phyloP scores from a whole-genome alignment of 2,888 invertebrate species.

The Drosophila lutescens region DNA sequence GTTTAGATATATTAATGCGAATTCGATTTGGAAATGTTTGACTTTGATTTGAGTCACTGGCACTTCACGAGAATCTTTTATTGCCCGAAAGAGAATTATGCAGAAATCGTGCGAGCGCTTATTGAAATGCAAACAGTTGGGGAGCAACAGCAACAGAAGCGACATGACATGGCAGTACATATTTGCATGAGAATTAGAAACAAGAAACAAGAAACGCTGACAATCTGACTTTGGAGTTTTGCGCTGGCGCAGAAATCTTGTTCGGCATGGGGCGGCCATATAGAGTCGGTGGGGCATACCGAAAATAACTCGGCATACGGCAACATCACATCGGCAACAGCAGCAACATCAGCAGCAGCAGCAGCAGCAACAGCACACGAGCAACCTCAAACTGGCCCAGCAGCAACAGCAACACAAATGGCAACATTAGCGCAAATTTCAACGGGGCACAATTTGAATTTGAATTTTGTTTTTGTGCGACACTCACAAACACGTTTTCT shows the following conservation, averaged over 20 bases:
- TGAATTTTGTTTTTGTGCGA: slow-evolving; percentile 64
- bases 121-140: slow-evolving; percentile 63
- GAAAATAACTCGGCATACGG: slow-evolving; percentile 62
- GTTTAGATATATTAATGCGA: slow-evolving; percentile 71
- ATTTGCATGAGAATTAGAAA: slow-evolving; percentile 80
- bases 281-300: slow-evolving; percentile 62
- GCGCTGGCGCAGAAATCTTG: slow-evolving; percentile 59
- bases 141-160: slow-evolving; percentile 58
- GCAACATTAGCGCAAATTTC: slow-evolving; percentile 80
- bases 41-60: slow-evolving; percentile 61
- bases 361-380: slow-evolving; percentile 39
- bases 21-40: slow-evolving; percentile 64
- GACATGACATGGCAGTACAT: slow-evolving; percentile 49
- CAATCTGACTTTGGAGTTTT: slow-evolving; percentile 46
- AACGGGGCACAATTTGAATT: slow-evolving; percentile 70
- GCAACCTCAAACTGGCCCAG: slow-evolving; percentile 69
- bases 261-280: slow-evolving; percentile 68
- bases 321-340: slow-evolving; percentile 59
- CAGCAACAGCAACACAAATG: slow-evolving; percentile 67
- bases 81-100: slow-evolving; percentile 6
- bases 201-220: slow-evolving; percentile 65
- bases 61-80: slow-evolving; percentile 59
- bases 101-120: slow-evolving; percentile 45
- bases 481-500: slow-evolving; percentile 69
- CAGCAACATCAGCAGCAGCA: slow-evolving; percentile 35